Evolutionary conservation across 2,113 vertebrate species (phyloP), one percentile per base, ranked within the genome.

Genomic region (Geococcyx californianus): DNA sequence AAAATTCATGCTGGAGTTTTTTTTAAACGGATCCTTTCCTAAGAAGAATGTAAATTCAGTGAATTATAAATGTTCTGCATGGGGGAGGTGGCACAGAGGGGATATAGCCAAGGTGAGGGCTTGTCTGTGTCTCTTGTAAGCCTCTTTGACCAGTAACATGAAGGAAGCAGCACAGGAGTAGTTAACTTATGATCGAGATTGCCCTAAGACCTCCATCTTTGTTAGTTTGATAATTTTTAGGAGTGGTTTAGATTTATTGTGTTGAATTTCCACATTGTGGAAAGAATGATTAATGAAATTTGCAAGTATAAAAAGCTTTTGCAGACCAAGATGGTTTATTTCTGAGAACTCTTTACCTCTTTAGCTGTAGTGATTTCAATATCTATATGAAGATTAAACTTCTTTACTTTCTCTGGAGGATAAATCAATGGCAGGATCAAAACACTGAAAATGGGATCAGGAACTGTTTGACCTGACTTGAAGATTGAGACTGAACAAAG

Each of bases 1-100:
- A 95, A 95, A 94, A 97, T 93, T 95, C 81, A 93, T 94, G 60
- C 49, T 56, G 31, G 47, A 33, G 31, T 96, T 92, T 89, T 89
- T 82, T 89, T 92, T 62, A 94, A 92, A 76, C 51, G 40, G 7
- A 82, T 80, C 26, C 26, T 84, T 91, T 90, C 40, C 59, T 93
- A 80, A 80, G 80, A 87, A 85, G 49, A 79, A 59, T 84, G 36
- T 63, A 85, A 74, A 88, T 86, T 77, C 83, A 87, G 56, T 84
- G 79, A 87, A 83, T 94, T 82, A 90, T 54, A 42, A 66, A 89
- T 91, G 60, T 31, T 44, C 42, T 75, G 26, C 42, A 10, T 2
- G 31, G 75, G 33, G 62, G 54, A 90, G 56, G n/a, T 76, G 42
- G 28, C 40, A 13, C 25, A 66, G 67, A 85, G 67, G 28, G n/a